Evolutionary conservation across 1,140 invertebrate species (phyloP), one percentile per base, ranked within the genome.

Genomic region (Scaptomyza pallida): DNA sequence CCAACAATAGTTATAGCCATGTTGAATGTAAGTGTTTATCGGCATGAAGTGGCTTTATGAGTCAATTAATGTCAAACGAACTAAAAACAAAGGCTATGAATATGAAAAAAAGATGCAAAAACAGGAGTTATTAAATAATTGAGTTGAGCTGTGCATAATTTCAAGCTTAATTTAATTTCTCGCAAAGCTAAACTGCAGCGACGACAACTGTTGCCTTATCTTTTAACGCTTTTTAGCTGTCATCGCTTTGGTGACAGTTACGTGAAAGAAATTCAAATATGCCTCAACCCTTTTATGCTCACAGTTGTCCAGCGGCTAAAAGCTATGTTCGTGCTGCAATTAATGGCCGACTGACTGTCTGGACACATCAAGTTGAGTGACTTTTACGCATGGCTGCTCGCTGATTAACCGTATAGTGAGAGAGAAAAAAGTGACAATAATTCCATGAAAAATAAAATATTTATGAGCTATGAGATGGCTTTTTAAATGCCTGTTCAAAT

Each of bases 241-340:
- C 60, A 64, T 51, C 59, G 43, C 35, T 67, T 59, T 45, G 51
- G 37, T 33, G 44, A 33, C 61, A 55, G 45, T 33, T 80, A 85
- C 81, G 80, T 85, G 80, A 70, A 64, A 12, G 26, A 17, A 61
- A 35, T 82, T 9, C 17, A 69, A 81, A 81, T 62, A 48, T 47
- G 72, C 17, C 13, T 16, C 61, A 77, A 65, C 65, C 62, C 76
- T 59, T 82, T 82, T 13, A 9, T 26, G n/a, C n/a, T 19, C 9
- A 37, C 10, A 30, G 13, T 3, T 26, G 47, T 17, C 15, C 30
- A 21, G 3, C 51, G 13, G 60, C 65, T 67, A 75, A 67, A 61
- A 60, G 64, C 57, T 15, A 16, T 52, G 62, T 54, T 64, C 79
- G 79, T 41, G 67, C 57, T 79, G 67, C 80, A 73, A 79, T 83